phyloP scores from a whole-genome alignment of 2,113 vertebrate species.

The Sturnira hondurensis region DNA sequence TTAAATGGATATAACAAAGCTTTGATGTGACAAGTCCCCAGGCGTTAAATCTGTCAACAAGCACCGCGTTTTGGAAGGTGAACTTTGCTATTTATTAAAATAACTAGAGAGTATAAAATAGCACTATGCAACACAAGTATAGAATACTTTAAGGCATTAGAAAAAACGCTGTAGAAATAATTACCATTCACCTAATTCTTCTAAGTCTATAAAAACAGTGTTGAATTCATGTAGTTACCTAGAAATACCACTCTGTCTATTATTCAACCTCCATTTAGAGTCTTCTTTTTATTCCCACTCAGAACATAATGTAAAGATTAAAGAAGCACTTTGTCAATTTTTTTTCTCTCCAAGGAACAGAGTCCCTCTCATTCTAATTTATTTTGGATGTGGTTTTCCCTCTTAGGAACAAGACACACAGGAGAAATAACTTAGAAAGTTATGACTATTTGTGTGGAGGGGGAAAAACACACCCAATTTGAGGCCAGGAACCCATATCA shows the following conservation, averaged over 20 bases:
- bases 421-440: not conserved
- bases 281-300: not conserved
- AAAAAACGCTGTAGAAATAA: not conserved
- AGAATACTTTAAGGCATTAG: not conserved
- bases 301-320: not conserved
- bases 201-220: not conserved
- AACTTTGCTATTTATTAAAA: not conserved
- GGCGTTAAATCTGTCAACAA: constrained; percentile 18
- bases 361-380: not conserved
- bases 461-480: not conserved
- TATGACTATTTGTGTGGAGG: not conserved
- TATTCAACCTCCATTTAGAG: not conserved
- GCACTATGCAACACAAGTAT: not conserved
- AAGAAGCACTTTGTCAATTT: not conserved
- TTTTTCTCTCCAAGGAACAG: not conserved
- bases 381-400: not conserved
- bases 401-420: not conserved
- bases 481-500: not conserved
- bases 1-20: constrained; percentile 31
- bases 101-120: constrained; percentile 6
- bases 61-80: not conserved
- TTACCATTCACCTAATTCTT: not conserved
- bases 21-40: not conserved
- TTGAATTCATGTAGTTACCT: not conserved
- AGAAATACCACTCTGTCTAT: not conserved